Conservation (phyloP, 1,140 invertebrate species). For the Aphelinus atriplicis region DNA sequence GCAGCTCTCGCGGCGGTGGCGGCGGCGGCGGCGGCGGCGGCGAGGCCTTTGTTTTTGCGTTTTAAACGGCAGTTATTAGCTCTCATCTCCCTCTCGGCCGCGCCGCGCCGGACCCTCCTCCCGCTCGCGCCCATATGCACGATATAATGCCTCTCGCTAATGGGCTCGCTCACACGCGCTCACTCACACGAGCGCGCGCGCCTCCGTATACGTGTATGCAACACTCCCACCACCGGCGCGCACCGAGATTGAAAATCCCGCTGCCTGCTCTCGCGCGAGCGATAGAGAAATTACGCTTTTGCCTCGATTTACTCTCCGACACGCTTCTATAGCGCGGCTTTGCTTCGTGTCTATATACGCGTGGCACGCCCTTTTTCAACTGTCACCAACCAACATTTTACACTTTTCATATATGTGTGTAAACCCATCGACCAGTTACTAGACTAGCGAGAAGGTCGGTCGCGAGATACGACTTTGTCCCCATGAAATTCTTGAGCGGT, state of each 20-base stretch:
- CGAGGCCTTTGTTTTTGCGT: conserved; percentile 57
- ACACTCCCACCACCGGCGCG: background rate
- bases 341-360: too few species aligned
- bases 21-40: conserved; percentile 33
- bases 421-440: too few species aligned
- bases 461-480: too few species aligned
- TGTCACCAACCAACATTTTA: too few species aligned
- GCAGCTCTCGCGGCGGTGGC: conserved; percentile 21
- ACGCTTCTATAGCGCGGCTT: too few species aligned
- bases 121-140: conserved; percentile 7
- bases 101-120: conserved; percentile 18
- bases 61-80: conserved; percentile 62
- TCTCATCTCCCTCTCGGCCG: conserved; percentile 40
- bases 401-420: too few species aligned
- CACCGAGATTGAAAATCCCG: conserved; percentile 21
- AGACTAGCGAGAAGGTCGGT: too few species aligned
- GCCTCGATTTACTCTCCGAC: too few species aligned
- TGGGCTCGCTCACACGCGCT: background rate
- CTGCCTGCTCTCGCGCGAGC: background rate
- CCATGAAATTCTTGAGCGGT: too few species aligned
- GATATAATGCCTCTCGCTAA: conserved; percentile 33
- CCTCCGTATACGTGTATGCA: too few species aligned
- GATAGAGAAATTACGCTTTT: conserved; percentile 28
- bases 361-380: too few species aligned
- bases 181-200: too few species aligned